Conservation (phyloP, 2,113 vertebrate species). For the Piprites chloris region DNA sequence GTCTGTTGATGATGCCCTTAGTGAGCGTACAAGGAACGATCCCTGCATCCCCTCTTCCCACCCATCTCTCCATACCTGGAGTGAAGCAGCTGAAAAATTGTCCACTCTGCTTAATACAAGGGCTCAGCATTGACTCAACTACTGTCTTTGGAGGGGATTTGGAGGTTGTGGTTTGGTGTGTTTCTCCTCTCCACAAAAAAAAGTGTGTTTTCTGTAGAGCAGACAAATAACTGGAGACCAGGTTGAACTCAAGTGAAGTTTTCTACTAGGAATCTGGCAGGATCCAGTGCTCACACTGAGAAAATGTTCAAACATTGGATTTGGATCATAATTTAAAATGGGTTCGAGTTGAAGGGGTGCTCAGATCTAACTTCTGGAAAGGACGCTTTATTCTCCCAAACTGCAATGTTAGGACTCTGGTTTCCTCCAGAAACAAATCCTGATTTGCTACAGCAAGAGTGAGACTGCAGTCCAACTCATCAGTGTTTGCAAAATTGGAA, state of each 20-base stretch:
- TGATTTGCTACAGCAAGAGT: background rate
- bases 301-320: background rate
- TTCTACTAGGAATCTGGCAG: background rate
- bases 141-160: background rate
- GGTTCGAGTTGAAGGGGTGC: background rate
- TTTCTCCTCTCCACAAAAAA: background rate
- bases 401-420: background rate
- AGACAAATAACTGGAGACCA: background rate
- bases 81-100: background rate
- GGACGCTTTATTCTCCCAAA: background rate
- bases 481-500: background rate
- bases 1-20: background rate
- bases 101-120: background rate
- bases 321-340: background rate
- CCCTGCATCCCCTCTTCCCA: background rate
- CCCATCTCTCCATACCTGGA: background rate
- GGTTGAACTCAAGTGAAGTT: background rate
- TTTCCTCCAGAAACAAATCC: background rate
- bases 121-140: background rate
- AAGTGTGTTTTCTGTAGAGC: background rate
- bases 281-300: background rate
- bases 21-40: background rate
- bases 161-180: background rate
- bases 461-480: background rate
- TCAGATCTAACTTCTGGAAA: background rate